These are phyloP conservation scores for Melopsittacus undulatus DNA, from an alignment of 2,797 vertebrate genomes.

Conservation along the genomic window DNA sequence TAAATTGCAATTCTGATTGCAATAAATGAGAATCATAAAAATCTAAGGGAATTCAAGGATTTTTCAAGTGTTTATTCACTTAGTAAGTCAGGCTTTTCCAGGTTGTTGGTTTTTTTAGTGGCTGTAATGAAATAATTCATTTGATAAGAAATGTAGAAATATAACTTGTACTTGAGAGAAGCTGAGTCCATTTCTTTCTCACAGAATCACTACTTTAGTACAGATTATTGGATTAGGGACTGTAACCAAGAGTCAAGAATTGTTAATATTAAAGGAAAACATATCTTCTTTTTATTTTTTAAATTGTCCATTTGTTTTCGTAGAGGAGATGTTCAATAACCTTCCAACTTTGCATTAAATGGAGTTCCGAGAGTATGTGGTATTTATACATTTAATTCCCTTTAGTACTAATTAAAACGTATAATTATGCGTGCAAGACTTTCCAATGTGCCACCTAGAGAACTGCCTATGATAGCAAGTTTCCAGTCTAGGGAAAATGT, in stretches of 20 bases:
- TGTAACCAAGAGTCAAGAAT: background rate
- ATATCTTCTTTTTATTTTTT: background rate
- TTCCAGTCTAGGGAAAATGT: constrained; percentile 9
- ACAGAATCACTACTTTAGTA: background rate
- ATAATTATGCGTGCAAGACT: constrained; percentile 5
- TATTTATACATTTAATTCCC: constrained; percentile 45
- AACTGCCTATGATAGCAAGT: constrained; percentile 21
- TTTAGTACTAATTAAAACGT: constrained; percentile 54
- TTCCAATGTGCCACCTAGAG: constrained; percentile 20
- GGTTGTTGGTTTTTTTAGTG: background rate
- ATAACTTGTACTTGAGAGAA: background rate
- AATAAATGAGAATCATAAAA: background rate
- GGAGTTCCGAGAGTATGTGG: background rate
- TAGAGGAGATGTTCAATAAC: background rate
- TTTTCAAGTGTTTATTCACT: constrained; percentile 5
- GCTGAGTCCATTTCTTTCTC: background rate
- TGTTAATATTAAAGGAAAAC: background rate
- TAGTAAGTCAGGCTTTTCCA: background rate
- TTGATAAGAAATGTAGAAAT: background rate
- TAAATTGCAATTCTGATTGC: background rate
- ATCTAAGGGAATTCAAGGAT: background rate
- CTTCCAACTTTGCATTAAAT: background rate
- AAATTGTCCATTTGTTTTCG: background rate
- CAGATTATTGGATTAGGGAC: background rate
- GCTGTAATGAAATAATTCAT: background rate